Conservation (phyloP, 2,797 vertebrate genomes). For the Acrossocheilus wenchowensis region DNA sequence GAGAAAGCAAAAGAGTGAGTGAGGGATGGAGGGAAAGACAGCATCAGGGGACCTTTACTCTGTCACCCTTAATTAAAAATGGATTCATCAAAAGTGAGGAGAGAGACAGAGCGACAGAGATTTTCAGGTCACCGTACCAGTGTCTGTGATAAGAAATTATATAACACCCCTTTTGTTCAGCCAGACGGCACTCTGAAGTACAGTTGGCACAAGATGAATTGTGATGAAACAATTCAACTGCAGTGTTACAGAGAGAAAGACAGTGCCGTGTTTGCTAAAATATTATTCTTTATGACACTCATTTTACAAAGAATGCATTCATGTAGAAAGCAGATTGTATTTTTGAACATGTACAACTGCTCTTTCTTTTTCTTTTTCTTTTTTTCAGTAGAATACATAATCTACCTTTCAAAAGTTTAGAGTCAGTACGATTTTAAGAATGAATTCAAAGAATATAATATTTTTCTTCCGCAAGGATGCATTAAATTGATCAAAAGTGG, state of each 20-base stretch:
- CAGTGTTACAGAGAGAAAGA: background rate
- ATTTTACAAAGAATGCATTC: background rate
- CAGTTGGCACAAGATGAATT: conserved; percentile 34
- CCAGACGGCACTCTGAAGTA: conserved; percentile 30
- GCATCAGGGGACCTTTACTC: conserved; percentile 62
- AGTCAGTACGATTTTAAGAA: too few species aligned
- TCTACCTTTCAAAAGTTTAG: too few species aligned
- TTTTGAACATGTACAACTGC: background rate
- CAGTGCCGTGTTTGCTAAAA: background rate
- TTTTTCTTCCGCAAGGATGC: too few species aligned
- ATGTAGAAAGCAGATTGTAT: background rate
- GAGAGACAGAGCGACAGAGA: conserved; percentile 70
- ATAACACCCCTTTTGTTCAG: conserved; percentile 71
- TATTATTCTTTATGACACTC: background rate
- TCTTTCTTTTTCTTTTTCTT: background rate
- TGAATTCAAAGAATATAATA: too few species aligned
- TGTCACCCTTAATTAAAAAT: conserved; percentile 79
- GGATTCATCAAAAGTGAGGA: conserved; percentile 75
- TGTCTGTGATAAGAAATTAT: conserved; percentile 78
- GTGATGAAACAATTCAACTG: conserved; percentile 4
- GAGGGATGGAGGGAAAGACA: conserved; percentile 29
- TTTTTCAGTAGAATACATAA: too few species aligned
- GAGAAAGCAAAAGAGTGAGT: conserved; percentile 27
- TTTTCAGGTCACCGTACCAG: conserved; percentile 75
- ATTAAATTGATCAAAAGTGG: background rate